Percentiles rank a stretch among this genome's conserved stretches.
Evolutionary conservation across 2,888 invertebrate species (phyloP).

Genomic region (Aethes cnicana): DNA sequence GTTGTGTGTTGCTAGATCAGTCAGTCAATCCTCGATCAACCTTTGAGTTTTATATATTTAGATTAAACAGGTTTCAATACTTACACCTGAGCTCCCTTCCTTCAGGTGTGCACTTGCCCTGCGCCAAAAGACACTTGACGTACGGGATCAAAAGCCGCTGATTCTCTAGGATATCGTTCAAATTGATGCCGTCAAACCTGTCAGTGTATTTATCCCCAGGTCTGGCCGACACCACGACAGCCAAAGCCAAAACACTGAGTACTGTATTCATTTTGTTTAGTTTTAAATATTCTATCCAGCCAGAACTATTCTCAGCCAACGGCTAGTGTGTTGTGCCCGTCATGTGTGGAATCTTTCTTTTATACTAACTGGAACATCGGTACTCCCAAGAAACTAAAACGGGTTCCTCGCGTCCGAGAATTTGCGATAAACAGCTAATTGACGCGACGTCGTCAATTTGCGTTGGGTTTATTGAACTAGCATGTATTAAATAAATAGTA

Average conservation of each 20-base stretch:
- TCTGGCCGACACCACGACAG: slow-evolving; percentile 33
- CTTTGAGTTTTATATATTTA: too few species aligned
- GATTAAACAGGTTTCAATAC: not conserved
- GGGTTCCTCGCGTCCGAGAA: slow-evolving; percentile 10
- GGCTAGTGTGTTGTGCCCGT: not conserved
- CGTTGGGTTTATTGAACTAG: slow-evolving; percentile 20
- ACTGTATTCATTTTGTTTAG: slow-evolving; percentile 31
- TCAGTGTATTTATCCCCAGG: slow-evolving; percentile 69
- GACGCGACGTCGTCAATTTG: slow-evolving; percentile 14
- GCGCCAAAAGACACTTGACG: slow-evolving; percentile 82
- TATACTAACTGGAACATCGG: slow-evolving; percentile 5
- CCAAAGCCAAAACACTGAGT: slow-evolving; percentile 36
- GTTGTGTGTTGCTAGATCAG: too few species aligned
- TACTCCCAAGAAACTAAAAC: slow-evolving; percentile 12
- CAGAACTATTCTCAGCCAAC: slow-evolving; percentile 4
- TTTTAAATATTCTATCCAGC: not conserved
- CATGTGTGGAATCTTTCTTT: slow-evolving; percentile 13
- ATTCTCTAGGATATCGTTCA: slow-evolving; percentile 84
- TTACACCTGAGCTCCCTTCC: slow-evolving; percentile 84
- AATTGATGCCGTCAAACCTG: slow-evolving; percentile 84
- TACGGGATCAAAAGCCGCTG: slow-evolving; percentile 84
- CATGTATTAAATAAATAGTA: not conserved
- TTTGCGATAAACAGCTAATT: slow-evolving; percentile 16
- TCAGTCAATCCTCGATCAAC: too few species aligned
- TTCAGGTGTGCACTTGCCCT: slow-evolving; percentile 83